Evolutionary conservation across 2,113 vertebrate genomes (phyloP).

Genomic region (Plecotus auritus): DNA sequence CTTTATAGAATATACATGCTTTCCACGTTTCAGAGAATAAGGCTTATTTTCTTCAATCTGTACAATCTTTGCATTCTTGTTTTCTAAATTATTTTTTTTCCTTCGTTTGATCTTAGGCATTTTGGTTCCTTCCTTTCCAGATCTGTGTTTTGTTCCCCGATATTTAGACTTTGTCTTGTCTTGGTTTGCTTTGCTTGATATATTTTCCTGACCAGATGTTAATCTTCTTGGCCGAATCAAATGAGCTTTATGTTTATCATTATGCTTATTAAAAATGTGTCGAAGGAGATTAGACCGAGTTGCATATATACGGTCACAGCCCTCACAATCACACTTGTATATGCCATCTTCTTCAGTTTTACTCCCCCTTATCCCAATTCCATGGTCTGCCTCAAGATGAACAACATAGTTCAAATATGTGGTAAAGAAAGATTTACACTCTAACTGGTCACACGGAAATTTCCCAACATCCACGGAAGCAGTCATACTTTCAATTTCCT

Average conservation of each 20-base stretch:
- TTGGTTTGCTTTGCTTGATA: conserved; percentile 85
- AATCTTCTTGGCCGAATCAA: conserved; percentile 88
- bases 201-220: conserved; percentile 84
- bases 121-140: conserved; percentile 87
- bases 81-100: conserved; percentile 74
- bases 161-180: conserved; percentile 83
- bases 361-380: conserved; percentile 81
- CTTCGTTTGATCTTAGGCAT: conserved; percentile 83
- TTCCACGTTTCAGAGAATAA: conserved; percentile 83
- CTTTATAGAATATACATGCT: conserved; percentile 87
- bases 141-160: conserved; percentile 81
- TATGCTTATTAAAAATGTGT: conserved; percentile 95
- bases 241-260: conserved; percentile 90
- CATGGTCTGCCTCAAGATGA: conserved; percentile 90
- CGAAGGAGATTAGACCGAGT: conserved; percentile 95
- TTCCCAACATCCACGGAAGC: conserved; percentile 82
- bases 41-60: conserved; percentile 79
- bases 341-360: conserved; percentile 83
- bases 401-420: conserved; percentile 87
- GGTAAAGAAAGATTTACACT: conserved; percentile 88
- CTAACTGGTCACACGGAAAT: conserved; percentile 91
- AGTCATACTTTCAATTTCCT: conserved; percentile 87
- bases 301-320: conserved; percentile 94
- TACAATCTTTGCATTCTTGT: conserved; percentile 75
- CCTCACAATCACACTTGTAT: conserved; percentile 93